Evolutionary conservation across 2,797 vertebrate species (phyloP), one percentile per base, ranked within the genome.

Genomic region (Pangasius krempfi): DNA sequence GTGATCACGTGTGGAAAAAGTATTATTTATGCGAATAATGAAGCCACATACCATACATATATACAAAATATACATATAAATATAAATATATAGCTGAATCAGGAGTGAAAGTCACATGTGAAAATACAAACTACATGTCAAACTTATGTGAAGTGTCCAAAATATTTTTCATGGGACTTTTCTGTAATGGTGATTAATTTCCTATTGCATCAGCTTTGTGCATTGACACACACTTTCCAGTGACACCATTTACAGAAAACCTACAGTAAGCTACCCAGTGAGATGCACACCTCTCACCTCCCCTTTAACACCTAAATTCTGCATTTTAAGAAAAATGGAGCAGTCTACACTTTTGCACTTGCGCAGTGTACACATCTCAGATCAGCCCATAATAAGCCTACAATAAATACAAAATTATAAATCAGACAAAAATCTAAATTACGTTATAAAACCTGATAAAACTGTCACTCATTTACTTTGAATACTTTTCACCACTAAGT

Each of bases 401-500:
- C 84, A 89, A 89, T 88, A 89, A 76, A 84, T 18, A n/a, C 12
- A 58, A 64, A 56, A 81, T 75, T 64, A 84, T 79, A 89, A 79
- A 88, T 85, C 78, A 70, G 37, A 44, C 5, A 40, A 27, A 72
- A 86, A 90, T 91, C 87, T 89, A 89, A 90, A 92, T 90, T 68
- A 52, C 20, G 66, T 68, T 52, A 83, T 90, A 89, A 90, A 92
- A 80, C 6, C 78, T 37, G 89, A 92, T 91, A 92, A 91, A 81
- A 88, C 60, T 73, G 79, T 85, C 87, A 89, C 72, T 87, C 70
- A 83, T 89, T 89, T 92, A 90, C 87, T 30, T 86, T 54, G 64
- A 72, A 64, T 25, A 76, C 64, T 66, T 82, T 86, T 89, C 85
- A 92, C 87, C 56, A 89, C 56, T 83, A 76, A 37, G 80, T 84